Evolutionary conservation across 2,888 invertebrate species (phyloP), one percentile per base, ranked within the genome.

Genomic region (Gastracanthus pulcherrimus): DNA sequence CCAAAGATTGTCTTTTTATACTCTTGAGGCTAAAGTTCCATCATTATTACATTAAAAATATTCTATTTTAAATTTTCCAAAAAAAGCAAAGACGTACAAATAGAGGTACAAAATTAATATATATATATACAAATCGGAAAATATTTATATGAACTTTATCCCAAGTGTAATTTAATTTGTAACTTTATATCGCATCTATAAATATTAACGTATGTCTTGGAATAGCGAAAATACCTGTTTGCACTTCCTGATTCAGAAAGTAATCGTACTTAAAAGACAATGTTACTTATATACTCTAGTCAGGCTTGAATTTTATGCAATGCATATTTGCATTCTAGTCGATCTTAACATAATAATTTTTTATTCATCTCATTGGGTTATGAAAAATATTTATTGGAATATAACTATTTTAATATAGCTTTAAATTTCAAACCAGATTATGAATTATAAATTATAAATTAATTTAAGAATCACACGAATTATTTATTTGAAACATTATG

Each of bases 281-380:
- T 26, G 26, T 74, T 72, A 58, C n/a, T n/a, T n/a, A n/a, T n/a
- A n/a, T n/a, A n/a, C n/a, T 74, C 80, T 74, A 80, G 74, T 74
- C 69, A 80, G 6, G 3, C 34, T 60, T 60, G 26, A 23, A 48
- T 60, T 74, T 60, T 60, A 29, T 67, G 23, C 9, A 16, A 29
- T 31, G 51, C 23, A 0, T 41, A 6, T 74, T 62, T 60, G 19
- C 11, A 74, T n/a, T 70, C 23, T 58, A 31, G 38, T 55, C n/a
- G 48, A 38, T 38, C 34, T 70, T 60, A 48, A 69, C 38, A 60
- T 60, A 48, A 60, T 45, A 67, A 58, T 67, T 55, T 41, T 9
- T 29, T 38, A 23, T 4, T 70, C 36, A 36, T 55, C 9, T 51
- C 7, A 55, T 9, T n/a, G n/a, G n/a, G n/a, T n/a, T n/a, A n/a